Percentiles rank a stretch among this genome's conserved stretches.
phyloP scores from a whole-genome alignment of 2,797 vertebrate species.

The Denticeps clupeoides region DNA sequence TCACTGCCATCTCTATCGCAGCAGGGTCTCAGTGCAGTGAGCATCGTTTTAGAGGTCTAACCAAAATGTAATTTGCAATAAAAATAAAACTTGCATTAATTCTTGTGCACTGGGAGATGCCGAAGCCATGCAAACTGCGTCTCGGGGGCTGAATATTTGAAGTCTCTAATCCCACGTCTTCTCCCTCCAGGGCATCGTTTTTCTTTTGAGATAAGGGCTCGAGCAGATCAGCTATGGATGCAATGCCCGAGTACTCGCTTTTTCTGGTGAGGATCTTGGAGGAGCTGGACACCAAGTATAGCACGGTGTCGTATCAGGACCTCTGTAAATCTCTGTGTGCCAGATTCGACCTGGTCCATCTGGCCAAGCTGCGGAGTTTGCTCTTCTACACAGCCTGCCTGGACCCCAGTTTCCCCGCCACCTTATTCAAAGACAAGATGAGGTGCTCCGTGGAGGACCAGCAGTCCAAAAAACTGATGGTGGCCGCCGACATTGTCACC shows the following conservation, averaged over 20 bases:
- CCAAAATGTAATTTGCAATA: no score
- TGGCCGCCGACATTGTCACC: conserved; percentile 85
- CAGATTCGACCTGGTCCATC: conserved; percentile 78
- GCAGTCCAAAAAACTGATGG: conserved; percentile 86
- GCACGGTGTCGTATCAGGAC: conserved; percentile 79
- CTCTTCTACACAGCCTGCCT: conserved; percentile 84
- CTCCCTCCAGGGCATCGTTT: conserved; percentile 28
- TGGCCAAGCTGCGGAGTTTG: conserved; percentile 76
- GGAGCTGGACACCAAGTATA: conserved; percentile 78
- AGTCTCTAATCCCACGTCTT: conserved; percentile 19
- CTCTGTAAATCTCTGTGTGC: conserved; percentile 82
- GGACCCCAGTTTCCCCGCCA: conserved; percentile 83
- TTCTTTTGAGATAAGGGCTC: conserved; percentile 20
- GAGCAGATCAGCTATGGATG: conserved; percentile 61
- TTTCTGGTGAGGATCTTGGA: conserved; percentile 81
- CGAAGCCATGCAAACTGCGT: no score
- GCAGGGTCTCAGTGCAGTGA: no score
- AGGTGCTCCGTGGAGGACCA: conserved; percentile 72
- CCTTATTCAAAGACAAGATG: conserved; percentile 88
- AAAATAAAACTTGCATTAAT: no score
- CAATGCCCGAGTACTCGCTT: conserved; percentile 69
- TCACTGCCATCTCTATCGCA: no score
- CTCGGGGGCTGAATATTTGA: no score
- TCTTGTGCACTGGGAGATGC: no score
- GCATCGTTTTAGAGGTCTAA: no score